phyloP scores from a whole-genome alignment of 1,140 invertebrate genomes.

The Lasaia peninsularis region DNA sequence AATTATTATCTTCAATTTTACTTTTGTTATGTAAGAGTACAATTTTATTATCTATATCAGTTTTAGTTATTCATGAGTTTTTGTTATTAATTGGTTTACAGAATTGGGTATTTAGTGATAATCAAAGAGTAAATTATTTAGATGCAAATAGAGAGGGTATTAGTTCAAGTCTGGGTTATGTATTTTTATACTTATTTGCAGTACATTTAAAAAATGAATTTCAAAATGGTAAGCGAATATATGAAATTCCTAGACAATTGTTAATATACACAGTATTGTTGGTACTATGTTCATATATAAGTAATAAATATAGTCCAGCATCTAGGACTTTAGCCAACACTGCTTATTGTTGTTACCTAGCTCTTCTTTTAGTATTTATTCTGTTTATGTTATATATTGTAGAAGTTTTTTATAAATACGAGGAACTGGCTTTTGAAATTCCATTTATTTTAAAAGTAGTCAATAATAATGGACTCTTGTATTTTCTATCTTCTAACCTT shows the following conservation, averaged over 20 bases:
- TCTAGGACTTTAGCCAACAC: constrained; percentile 87
- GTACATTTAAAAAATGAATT: constrained; percentile 83
- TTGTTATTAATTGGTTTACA: constrained; percentile 81
- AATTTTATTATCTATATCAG: constrained; percentile 71
- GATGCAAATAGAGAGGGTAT: constrained; percentile 94
- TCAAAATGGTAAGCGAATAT: constrained; percentile 49
- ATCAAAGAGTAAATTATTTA: constrained; percentile 80
- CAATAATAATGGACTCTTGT: constrained; percentile 86
- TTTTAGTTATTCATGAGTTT: constrained; percentile 85
- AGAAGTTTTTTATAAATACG: constrained; percentile 67
- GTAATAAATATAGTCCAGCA: constrained; percentile 73
- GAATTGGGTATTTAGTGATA: constrained; percentile 84
- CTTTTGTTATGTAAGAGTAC: constrained; percentile 71
- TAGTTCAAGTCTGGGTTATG: constrained; percentile 89
- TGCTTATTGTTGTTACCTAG: constrained; percentile 86
- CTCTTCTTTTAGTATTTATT: constrained; percentile 78
- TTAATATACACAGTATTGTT: constrained; percentile 65
- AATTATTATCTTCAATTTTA: constrained; percentile 82
- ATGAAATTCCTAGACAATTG: constrained; percentile 38
- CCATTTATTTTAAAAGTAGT: constrained; percentile 81
- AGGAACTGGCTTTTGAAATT: constrained; percentile 39
- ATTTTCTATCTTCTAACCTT: constrained; percentile 88
- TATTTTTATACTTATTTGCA: constrained; percentile 88
- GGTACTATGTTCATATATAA: constrained; percentile 70
- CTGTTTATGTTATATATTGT: constrained; percentile 74